phyloP scores from a whole-genome alignment of 2,113 vertebrate species.

The Callionymus lyra region DNA sequence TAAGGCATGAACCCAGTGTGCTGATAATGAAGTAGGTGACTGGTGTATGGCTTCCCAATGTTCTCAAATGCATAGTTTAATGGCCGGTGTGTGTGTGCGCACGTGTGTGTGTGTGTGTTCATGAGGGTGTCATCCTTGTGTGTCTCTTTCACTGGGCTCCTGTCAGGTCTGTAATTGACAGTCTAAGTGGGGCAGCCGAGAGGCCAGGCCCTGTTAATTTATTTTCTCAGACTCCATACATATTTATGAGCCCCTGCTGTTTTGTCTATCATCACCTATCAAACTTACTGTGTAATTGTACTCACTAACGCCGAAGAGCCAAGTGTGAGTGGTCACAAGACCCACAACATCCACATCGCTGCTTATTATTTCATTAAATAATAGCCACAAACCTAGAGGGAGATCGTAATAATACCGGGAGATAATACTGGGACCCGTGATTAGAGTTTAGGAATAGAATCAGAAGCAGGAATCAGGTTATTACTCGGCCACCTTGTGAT shows the following conservation, averaged over 20 bases:
- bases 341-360: conserved; percentile 45
- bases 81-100: conserved; percentile 60
- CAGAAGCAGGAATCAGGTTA: conserved; percentile 50
- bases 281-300: conserved; percentile 71
- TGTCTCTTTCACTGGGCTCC: conserved; percentile 73
- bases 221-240: conserved; percentile 90
- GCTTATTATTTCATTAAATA: conserved; percentile 66
- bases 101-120: conserved; percentile 47
- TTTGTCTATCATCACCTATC: conserved; percentile 90
- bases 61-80: conserved; percentile 73
- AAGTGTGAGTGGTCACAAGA: conserved; percentile 60
- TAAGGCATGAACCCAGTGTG: conserved; percentile 70
- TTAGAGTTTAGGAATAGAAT: conserved; percentile 40
- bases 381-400: conserved; percentile 17
- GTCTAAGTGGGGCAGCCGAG: conserved; percentile 87
- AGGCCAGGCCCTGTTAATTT: conserved; percentile 90
- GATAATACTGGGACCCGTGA: conserved; percentile 14
- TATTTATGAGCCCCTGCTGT: conserved; percentile 96
- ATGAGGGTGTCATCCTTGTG: conserved; percentile 70
- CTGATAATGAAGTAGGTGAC: conserved; percentile 83
- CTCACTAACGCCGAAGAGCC: conserved; percentile 54
- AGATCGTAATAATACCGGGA: conserved; percentile 1
- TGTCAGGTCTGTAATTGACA: conserved; percentile 87
- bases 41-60: conserved; percentile 69
- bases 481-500: conserved; percentile 52